phyloP scores from a whole-genome alignment of 2,113 vertebrate genomes.

The Jaculus jaculus region DNA sequence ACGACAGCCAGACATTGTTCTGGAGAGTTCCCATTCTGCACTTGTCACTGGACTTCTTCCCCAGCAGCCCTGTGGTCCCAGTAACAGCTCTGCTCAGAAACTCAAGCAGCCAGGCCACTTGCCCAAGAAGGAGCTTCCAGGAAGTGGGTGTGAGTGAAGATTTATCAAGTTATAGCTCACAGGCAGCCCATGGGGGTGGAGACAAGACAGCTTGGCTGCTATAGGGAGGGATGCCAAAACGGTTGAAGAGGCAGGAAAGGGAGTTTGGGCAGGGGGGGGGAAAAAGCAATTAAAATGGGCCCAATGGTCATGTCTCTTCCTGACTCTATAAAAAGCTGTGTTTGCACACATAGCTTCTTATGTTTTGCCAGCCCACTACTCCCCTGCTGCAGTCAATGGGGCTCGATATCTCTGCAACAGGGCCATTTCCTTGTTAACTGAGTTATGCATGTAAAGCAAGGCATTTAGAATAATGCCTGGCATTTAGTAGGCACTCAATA shows the following conservation, averaged over 20 bases:
- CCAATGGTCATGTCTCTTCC: conserved; percentile 45
- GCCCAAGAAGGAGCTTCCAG: not conserved
- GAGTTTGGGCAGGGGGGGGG: not conserved
- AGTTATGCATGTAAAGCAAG: conserved; percentile 21
- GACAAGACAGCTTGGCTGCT: conserved; percentile 56
- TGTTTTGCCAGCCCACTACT: not conserved
- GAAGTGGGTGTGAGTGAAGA: not conserved
- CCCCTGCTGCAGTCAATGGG: not conserved
- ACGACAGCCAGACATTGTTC: not conserved
- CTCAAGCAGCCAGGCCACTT: not conserved
- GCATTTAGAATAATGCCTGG: conserved; percentile 28
- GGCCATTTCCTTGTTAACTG: conserved; percentile 9
- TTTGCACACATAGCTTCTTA: conserved; percentile 34
- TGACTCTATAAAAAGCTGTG: conserved; percentile 37
- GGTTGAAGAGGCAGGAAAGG: conserved; percentile 49
- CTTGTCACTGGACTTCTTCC: not conserved
- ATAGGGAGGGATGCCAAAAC: conserved; percentile 68
- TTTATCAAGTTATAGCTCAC: conserved; percentile 39
- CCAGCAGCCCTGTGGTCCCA: not conserved
- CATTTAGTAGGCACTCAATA: conserved; percentile 52
- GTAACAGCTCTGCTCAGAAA: not conserved
- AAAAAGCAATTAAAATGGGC: conserved; percentile 77
- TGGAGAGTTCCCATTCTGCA: not conserved
- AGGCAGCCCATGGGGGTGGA: conserved; percentile 57
- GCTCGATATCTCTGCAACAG: not conserved